phyloP scores from a whole-genome alignment of 2,888 invertebrate species.

The Coelinius sp. region DNA sequence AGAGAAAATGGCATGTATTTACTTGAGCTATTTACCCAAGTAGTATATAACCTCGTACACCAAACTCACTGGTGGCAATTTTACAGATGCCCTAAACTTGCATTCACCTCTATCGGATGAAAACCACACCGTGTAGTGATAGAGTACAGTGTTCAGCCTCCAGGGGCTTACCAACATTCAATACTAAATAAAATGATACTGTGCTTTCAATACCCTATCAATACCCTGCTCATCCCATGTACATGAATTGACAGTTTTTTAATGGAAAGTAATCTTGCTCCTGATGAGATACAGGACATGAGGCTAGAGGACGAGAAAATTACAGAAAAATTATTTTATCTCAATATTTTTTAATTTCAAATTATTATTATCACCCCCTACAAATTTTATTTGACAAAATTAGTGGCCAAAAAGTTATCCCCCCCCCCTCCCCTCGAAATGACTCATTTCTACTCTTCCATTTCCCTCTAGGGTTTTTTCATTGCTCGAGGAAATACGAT shows the following conservation, averaged over 20 bases:
- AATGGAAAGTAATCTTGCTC: not conserved
- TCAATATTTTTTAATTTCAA: too few species aligned
- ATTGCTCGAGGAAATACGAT: slow-evolving; percentile 20
- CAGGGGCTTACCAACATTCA: not conserved
- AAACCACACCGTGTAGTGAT: not conserved
- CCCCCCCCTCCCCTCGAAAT: not conserved
- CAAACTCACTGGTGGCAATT: not conserved
- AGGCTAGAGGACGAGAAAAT: not conserved
- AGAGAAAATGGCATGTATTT: not conserved
- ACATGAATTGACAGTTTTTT: not conserved
- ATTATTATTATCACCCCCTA: too few species aligned
- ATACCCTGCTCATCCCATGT: not conserved
- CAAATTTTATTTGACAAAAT: not conserved
- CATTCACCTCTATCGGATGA: not conserved
- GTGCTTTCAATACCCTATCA: not conserved
- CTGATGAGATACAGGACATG: not conserved
- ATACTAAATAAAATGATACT: not conserved
- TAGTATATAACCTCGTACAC: not conserved
- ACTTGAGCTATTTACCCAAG: not conserved
- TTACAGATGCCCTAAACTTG: not conserved
- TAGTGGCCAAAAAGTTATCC: not conserved
- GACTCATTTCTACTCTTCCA: not conserved
- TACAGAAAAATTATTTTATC: not conserved
- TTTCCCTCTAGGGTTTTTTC: not conserved
- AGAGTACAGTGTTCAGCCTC: not conserved